phyloP scores from a whole-genome alignment of 2,888 invertebrate species.

The Calliphora vomitoria region DNA sequence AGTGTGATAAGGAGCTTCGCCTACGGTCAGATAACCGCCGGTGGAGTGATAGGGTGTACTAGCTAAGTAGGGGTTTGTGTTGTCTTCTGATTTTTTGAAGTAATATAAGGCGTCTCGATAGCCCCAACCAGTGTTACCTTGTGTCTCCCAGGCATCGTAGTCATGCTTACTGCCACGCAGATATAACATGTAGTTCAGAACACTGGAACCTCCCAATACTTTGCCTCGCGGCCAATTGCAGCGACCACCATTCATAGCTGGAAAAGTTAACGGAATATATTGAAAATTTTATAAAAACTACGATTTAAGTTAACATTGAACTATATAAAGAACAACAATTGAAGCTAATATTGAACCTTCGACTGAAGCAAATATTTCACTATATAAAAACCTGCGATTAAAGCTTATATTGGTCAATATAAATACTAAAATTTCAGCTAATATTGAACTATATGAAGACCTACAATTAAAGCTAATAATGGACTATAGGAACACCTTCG shows the following conservation, averaged over 20 bases:
- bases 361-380: too few relatives aligned
- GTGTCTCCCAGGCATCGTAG: conserved; percentile 94
- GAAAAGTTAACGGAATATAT: conserved; percentile 19
- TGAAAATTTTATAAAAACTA: background rate
- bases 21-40: conserved; percentile 93
- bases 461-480: too few relatives aligned
- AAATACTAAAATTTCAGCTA: too few relatives aligned
- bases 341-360: too few relatives aligned
- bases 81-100: conserved; percentile 96
- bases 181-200: conserved; percentile 96
- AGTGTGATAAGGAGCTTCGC: conserved; percentile 94
- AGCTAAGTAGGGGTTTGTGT: conserved; percentile 92
- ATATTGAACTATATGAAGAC: too few relatives aligned
- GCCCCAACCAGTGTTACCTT: conserved; percentile 96
- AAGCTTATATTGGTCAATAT: too few relatives aligned
- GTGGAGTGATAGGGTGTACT: conserved; percentile 91
- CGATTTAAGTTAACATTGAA: too few relatives aligned
- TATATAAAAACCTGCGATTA: too few relatives aligned
- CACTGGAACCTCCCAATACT: conserved; percentile 95
- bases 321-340: too few relatives aligned
- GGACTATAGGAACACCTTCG: too few relatives aligned
- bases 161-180: conserved; percentile 94
- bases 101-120: conserved; percentile 91
- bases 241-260: conserved; percentile 92
- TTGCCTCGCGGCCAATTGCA: conserved; percentile 97